Evolutionary conservation across 2,888 invertebrate genomes (phyloP).

Genomic region (Protodeltote pygarga): DNA sequence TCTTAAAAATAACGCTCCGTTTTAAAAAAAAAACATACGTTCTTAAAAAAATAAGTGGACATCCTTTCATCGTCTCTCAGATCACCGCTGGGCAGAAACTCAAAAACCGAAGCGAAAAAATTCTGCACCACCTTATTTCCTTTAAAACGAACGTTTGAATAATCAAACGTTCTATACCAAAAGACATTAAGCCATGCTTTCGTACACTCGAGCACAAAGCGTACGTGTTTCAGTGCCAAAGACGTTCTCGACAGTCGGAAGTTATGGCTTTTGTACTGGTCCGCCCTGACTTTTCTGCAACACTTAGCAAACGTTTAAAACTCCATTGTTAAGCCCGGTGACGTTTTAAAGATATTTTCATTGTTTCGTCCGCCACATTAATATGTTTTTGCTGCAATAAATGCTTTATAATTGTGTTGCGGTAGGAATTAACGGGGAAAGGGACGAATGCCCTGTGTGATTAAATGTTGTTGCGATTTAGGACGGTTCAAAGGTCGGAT

Average conservation of each 20-base stretch:
- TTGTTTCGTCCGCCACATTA: conserved; percentile 58
- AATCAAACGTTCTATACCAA: conserved; percentile 32
- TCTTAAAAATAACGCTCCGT: too few relatives aligned
- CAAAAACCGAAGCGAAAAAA: too few relatives aligned
- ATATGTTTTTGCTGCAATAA: conserved; percentile 48
- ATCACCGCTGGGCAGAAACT: too few relatives aligned
- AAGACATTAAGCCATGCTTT: conserved; percentile 32
- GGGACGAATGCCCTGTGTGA: conserved; percentile 3
- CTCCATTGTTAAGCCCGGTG: conserved; percentile 69
- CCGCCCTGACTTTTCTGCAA: conserved; percentile 70
- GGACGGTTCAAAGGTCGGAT: background rate
- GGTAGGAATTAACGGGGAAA: conserved; percentile 10
- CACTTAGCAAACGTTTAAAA: conserved; percentile 77
- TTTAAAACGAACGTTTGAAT: conserved; percentile 17
- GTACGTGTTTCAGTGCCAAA: conserved; percentile 50
- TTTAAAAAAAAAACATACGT: too few relatives aligned
- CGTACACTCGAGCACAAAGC: conserved; percentile 41
- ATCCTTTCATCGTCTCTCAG: too few relatives aligned
- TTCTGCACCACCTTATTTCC: too few relatives aligned
- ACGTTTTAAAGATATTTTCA: conserved; percentile 67
- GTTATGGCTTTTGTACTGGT: conserved; percentile 71
- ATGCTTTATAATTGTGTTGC: conserved; percentile 35
- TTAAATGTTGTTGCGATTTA: background rate
- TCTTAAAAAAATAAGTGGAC: too few relatives aligned
- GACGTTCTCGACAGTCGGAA: conserved; percentile 52